Evolutionary conservation across 2,113 vertebrate genomes (phyloP), one percentile per base, ranked within the genome.

Genomic region (Pituophis catenifer): DNA sequence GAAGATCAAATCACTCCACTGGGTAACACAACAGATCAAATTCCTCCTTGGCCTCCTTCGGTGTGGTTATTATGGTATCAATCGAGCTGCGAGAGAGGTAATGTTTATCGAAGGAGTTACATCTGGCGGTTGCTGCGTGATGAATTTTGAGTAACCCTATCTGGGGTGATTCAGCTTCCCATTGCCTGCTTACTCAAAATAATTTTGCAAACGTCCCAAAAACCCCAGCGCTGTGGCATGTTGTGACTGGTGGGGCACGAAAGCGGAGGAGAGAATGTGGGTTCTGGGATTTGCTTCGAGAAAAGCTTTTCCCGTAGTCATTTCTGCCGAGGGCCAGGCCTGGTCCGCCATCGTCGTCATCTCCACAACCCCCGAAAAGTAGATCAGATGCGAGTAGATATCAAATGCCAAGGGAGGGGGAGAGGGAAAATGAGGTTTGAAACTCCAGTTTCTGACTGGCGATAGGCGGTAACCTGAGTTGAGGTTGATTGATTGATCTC

Each of bases 241-340:
- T 6, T n/a, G 21, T 8, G 13, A 26, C 29, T 33, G 65, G 62
- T 5, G 5, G 1, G 13, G 2, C 26, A 17, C 5, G 6, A 0
- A 21, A 11, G 23, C 26, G 1, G 8, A 8, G 19, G 53, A 10
- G 13, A 75, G 29, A 70, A 8, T 5, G n/a, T 21, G n/a, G 29
- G 6, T 23, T 19, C 8, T 55, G 29, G 19, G 8, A 19, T 8
- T 55, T 55, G 11, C 2, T 57, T 33, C 38, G 54, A 21, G 1
- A n/a, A 55, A 15, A 55, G 10, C 8, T 33, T 33, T 23, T 38
- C 21, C 29, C 19, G 0, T 38, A 11, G 17, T 23, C n/a, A 9
- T 21, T 54, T 55, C 0, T 4, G 29, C 87, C 8, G 19, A 88
- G 5, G 8, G 15, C 29, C 53, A 88, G 12, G 15, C 87, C n/a